Percentiles rank a stretch among this genome's conserved stretches.
Evolutionary conservation across 2,797 vertebrate species (phyloP).

Genomic region (Pteropus rufus): DNA sequence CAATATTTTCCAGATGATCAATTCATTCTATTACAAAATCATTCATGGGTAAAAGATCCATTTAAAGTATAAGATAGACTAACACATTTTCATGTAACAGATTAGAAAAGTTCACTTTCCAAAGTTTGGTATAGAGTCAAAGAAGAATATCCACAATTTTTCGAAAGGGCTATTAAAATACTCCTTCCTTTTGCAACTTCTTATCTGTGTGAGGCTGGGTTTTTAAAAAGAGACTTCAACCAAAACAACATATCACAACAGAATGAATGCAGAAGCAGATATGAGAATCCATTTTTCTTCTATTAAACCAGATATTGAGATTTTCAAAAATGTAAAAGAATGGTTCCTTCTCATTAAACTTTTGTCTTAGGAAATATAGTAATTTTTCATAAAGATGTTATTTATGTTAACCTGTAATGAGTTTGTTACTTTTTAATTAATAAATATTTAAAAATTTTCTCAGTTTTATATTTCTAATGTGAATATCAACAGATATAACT

Average conservation of each 20-base stretch:
- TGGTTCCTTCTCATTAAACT: slow-evolving; percentile 32
- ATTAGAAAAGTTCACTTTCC: not conserved
- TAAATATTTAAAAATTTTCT: slow-evolving; percentile 35
- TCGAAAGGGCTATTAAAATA: slow-evolving; percentile 35
- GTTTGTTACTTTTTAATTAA: slow-evolving; percentile 33
- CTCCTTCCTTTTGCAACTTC: not conserved
- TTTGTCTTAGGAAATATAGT: slow-evolving; percentile 6
- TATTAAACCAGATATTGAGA: not conserved
- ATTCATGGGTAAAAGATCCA: not conserved
- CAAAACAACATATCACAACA: not conserved
- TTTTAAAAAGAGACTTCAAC: not conserved
- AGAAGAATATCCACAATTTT: not conserved
- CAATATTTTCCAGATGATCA: not conserved
- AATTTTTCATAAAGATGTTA: not conserved
- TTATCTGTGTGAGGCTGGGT: not conserved
- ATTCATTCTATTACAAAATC: not conserved
- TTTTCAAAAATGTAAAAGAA: slow-evolving; percentile 23
- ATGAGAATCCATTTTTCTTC: not conserved
- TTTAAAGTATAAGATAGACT: not conserved
- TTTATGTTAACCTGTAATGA: slow-evolving; percentile 33
- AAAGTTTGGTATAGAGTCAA: not conserved
- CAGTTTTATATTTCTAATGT: slow-evolving; percentile 40
- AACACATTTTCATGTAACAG: not conserved
- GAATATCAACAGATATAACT: not conserved
- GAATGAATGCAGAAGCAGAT: slow-evolving; percentile 4